Percentiles rank a stretch among this genome's conserved stretches.
Evolutionary conservation across 2,888 invertebrate genomes (phyloP).

Genomic region (Scaptodrosophila latifasciaeformis): DNA sequence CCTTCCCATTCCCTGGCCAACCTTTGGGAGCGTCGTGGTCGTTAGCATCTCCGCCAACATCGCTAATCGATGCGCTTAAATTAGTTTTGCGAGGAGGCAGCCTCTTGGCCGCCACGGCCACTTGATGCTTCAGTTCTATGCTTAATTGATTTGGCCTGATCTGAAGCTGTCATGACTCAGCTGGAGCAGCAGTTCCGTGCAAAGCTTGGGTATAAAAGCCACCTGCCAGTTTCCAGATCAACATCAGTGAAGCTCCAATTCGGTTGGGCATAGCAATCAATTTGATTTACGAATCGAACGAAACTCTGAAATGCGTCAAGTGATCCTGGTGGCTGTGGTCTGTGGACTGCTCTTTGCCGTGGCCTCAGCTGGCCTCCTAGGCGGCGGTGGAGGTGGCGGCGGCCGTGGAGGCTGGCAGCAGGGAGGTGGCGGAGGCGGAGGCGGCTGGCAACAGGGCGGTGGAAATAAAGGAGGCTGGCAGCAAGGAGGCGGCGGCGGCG

Average conservation of each 20-base stretch:
- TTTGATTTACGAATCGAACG: background rate
- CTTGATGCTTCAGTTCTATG: conserved; percentile 16
- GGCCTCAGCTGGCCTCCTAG: conserved; percentile 47
- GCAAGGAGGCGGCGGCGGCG: conserved; percentile 22
- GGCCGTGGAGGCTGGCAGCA: conserved; percentile 25
- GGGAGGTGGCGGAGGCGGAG: conserved; percentile 28
- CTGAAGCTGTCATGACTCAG: conserved; percentile 49
- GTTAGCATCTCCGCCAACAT: background rate
- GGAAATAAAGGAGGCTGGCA: conserved; percentile 14
- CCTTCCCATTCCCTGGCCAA: conserved; percentile 36
- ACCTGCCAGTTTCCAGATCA: conserved; percentile 20
- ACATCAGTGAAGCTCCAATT: conserved; percentile 56
- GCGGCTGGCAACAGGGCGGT: conserved; percentile 32
- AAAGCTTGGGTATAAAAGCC: conserved; percentile 51
- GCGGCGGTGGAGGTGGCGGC: conserved; percentile 39
- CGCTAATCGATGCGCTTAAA: background rate
- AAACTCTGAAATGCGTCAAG: conserved; percentile 49
- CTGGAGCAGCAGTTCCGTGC: conserved; percentile 30
- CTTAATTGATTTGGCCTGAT: conserved; percentile 30
- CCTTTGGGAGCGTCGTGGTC: conserved; percentile 39
- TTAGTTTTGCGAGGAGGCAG: no score
- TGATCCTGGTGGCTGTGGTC: conserved; percentile 43
- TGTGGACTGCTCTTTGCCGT: conserved; percentile 46
- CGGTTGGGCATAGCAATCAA: conserved; percentile 32
- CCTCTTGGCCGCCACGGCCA: conserved; percentile 11